Evolutionary conservation across 2,888 invertebrate genomes (phyloP), one percentile per base, ranked within the genome.

Genomic region (Fabriciana adippe): DNA sequence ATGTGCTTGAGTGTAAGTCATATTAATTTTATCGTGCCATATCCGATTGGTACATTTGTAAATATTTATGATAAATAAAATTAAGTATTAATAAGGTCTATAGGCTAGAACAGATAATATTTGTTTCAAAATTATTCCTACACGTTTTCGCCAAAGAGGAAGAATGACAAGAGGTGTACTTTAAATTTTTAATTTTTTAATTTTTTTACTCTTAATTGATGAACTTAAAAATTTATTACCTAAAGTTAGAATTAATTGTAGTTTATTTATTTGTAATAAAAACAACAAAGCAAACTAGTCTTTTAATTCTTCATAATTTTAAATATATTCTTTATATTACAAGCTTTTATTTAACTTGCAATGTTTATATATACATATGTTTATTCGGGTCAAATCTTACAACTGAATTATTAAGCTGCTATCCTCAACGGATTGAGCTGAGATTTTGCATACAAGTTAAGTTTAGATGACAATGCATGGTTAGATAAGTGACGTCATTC

Each of bases 201-300:
- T 72, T 75, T 65, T 78, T 59, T 73, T 77, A 77, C 71, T 72
- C 69, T 64, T 67, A 70, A 64, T 73, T 70, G 59, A 72, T 72
- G 41, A 48, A 57, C 71, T 72, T 75, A 72, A 76, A 71, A 73
- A 75, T 77, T 76, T 26, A 62, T 81, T 81, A 82, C 80, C 81
- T 82, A 82, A 61, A 79, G 80, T 77, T 72, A 81, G 78, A 78
- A 78, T 81, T 81, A 83, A 86, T 79, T 82, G 76, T 86, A 87
- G 85, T 78, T 81, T 88, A 89, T 89, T 89, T 89, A 89, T 88
- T 88, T 87, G 80, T 86, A 87, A 84, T 88, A 87, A 85, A 80
- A 78, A 73, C 76, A 73, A 68, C 65, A 78, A 65, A 74, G 76
- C 63, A 67, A 63, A 64, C 31, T 56, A 51, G 55, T 65, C 64